Evolutionary conservation across 2,888 invertebrate species (phyloP).

Genomic region (Cremastinae sp.): DNA sequence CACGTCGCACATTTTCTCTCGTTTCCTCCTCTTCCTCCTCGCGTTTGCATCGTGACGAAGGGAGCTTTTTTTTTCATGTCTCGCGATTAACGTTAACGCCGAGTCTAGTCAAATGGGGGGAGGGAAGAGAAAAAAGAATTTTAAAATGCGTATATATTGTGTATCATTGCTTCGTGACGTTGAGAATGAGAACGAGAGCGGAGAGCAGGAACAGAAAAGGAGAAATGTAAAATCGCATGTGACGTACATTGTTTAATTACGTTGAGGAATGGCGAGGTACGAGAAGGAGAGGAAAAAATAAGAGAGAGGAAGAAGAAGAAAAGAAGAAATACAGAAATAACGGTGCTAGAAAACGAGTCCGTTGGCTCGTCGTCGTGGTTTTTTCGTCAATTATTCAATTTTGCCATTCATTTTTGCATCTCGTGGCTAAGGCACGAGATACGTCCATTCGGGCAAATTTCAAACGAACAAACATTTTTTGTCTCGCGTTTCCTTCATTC

Average conservation of each 20-base stretch:
- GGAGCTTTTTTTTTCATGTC: conserved; percentile 21
- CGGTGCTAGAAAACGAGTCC: conserved; percentile 56
- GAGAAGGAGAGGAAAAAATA: neutral
- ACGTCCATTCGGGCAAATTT: conserved; percentile 4
- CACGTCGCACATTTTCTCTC: conserved; percentile 25
- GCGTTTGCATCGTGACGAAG: conserved; percentile 24
- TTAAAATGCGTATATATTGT: conserved; percentile 10
- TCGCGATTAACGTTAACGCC: conserved; percentile 56
- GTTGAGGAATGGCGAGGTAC: conserved; percentile 15
- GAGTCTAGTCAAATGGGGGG: conserved; percentile 65
- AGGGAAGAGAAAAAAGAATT: neutral
- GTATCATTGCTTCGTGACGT: conserved; percentile 53
- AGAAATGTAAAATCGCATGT: conserved; percentile 6
- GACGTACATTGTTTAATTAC: conserved; percentile 43
- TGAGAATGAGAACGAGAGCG: conserved; percentile 31
- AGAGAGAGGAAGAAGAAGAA: neutral
- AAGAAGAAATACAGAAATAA: conserved; percentile 28
- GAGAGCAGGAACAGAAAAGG: conserved; percentile 16
- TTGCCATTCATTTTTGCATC: conserved; percentile 17
- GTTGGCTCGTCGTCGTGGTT: conserved; percentile 53
- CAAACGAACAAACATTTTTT: neutral
- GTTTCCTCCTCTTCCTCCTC: conserved; percentile 31
- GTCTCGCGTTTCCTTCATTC: neutral
- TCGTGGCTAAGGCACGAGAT: no score
- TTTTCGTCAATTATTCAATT: conserved; percentile 44